Evolutionary conservation across 2,888 invertebrate genomes (phyloP).

Genomic region (Pandemis corylana): DNA sequence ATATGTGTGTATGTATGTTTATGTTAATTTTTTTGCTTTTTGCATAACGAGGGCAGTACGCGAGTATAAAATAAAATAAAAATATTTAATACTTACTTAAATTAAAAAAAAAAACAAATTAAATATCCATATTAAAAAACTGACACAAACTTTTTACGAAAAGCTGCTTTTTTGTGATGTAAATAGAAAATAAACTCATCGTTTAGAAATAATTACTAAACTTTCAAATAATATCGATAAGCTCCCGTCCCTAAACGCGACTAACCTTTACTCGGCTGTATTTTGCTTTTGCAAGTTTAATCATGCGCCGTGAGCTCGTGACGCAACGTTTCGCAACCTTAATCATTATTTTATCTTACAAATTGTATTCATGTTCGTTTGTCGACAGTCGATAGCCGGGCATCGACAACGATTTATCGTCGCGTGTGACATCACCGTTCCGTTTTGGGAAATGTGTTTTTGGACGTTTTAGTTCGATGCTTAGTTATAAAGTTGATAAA

Average conservation of each 20-base stretch:
- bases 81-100: too few relatives aligned
- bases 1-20: too few relatives aligned
- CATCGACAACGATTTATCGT: slow-evolving; percentile 52
- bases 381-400: slow-evolving; percentile 61
- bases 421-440: slow-evolving; percentile 60
- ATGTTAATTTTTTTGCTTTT: too few relatives aligned
- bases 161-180: too few relatives aligned
- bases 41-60: too few relatives aligned
- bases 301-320: slow-evolving; percentile 81
- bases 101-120: too few relatives aligned
- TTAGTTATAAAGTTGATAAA: not conserved
- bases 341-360: slow-evolving; percentile 84
- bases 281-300: slow-evolving; percentile 85
- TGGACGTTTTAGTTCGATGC: not conserved
- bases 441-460: slow-evolving; percentile 31
- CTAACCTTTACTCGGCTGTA: slow-evolving; percentile 82
- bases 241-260: slow-evolving; percentile 53
- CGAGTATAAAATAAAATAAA: too few relatives aligned
- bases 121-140: too few relatives aligned
- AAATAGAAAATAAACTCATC: too few relatives aligned
- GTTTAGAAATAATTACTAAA: too few relatives aligned
- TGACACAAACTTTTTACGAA: too few relatives aligned
- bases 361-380: slow-evolving; percentile 78
- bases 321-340: slow-evolving; percentile 82
- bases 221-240: slow-evolving; percentile 50